These are phyloP conservation scores for Bombus affinis DNA, from an alignment of 1,140 invertebrate species.

Conservation along the genomic window DNA sequence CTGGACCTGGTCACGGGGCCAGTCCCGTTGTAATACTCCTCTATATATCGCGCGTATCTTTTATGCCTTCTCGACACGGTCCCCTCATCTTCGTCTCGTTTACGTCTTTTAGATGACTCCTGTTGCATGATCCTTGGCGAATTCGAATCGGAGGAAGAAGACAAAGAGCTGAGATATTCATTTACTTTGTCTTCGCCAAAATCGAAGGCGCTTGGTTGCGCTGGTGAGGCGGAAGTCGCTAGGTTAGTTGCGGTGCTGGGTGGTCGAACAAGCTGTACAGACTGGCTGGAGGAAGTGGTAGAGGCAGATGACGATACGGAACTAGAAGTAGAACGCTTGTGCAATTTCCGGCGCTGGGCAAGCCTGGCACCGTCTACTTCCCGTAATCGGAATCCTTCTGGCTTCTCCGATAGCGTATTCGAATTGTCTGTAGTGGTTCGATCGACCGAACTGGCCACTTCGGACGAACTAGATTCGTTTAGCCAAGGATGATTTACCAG, in stretches of 20 bases:
- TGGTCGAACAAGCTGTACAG: constrained; percentile 62
- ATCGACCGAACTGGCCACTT: neutral
- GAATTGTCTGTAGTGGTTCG: neutral
- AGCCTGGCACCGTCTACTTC: constrained; percentile 86
- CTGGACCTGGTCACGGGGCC: constrained; percentile 74
- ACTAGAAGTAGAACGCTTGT: constrained; percentile 85
- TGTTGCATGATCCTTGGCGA: constrained; percentile 63
- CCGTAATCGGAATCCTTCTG: constrained; percentile 87
- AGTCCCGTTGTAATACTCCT: constrained; percentile 24
- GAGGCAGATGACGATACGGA: constrained; percentile 79
- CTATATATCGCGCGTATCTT: neutral
- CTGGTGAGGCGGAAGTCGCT: constrained; percentile 57
- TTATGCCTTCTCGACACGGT: constrained; percentile 36
- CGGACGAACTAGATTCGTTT: constrained; percentile 61
- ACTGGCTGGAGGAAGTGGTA: constrained; percentile 73
- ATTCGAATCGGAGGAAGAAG: constrained; percentile 78
- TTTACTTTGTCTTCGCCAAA: constrained; percentile 83
- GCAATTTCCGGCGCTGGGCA: constrained; percentile 87
- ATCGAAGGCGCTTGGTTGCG: constrained; percentile 81
- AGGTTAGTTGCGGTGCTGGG: constrained; percentile 63
- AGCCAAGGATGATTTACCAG: constrained; percentile 88
- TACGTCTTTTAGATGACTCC: constrained; percentile 44
- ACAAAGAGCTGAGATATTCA: constrained; percentile 83
- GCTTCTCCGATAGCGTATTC: neutral
- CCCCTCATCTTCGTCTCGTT: constrained; percentile 19